Base-by-base conservation (phyloP, 1,140 invertebrate species). In the Pissodes strobi region DNA sequence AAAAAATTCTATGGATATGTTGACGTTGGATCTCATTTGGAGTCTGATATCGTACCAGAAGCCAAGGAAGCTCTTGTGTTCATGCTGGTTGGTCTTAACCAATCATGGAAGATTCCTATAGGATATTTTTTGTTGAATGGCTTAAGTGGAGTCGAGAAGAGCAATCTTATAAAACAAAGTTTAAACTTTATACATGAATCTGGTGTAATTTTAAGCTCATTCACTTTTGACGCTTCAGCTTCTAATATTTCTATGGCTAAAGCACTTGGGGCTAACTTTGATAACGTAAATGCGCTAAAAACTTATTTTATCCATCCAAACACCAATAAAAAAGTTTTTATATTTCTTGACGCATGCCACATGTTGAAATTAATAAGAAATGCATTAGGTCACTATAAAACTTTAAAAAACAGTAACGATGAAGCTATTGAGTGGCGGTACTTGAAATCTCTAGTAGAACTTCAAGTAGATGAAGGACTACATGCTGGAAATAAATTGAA, bases 21-120 rank as follows among this genome's bases (percentile, higher is more conserved):
- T 12, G 72, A 78, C 58, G 57, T 73, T 22, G 74, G 76, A 5
- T 60, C 18, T 30, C 58, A 64, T 15, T n/a, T 67, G 43, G 38
- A 55, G 49, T 18, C 43, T 55, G 49, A 65, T 65, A 64, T 23
- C 56, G 58, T 62, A 58, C 65, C 60, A 45, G 57, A 60, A 64
- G 75, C 76, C n/a, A n/a, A n/a, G n/a, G n/a, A n/a, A n/a, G n/a
- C n/a, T n/a, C n/a, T n/a, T n/a, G n/a, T n/a, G n/a, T 79, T 78
- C 43, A 69, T 77, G 68, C 34, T 73, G 2, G 71, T 70, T 21
- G 57, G 23, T 25, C 34, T 79, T 4, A 78, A 77, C 66, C 61
- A 48, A 13, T 27, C 18, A 6, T 78, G 70, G 71, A 79, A 79
- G 64, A 56, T 78, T 4, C 74, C 75, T 13, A 67, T 75, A 12